These are phyloP conservation scores for Botia kubotai DNA, from an alignment of 2,797 vertebrate species.

Conservation along the genomic window DNA sequence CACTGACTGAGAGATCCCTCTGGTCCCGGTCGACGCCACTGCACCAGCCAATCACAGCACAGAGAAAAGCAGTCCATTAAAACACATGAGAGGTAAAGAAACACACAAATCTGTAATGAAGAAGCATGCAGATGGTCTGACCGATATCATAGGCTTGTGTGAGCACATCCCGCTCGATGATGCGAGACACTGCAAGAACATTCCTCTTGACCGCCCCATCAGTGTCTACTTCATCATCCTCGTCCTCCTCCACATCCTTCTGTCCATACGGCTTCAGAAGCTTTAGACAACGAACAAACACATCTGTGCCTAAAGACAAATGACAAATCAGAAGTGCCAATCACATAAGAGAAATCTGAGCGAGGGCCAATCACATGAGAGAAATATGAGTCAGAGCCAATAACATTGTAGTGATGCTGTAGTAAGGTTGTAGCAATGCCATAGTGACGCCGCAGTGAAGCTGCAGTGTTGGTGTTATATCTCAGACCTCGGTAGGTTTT, in stretches of 20 bases:
- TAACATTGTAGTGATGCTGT: background rate
- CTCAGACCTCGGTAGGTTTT: constrained; percentile 86
- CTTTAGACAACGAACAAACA: constrained; percentile 87
- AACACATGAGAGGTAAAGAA: background rate
- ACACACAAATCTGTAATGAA: background rate
- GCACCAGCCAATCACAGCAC: constrained; percentile 52
- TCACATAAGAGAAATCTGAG: background rate
- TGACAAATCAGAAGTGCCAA: constrained; percentile 23
- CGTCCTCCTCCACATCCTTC: constrained; percentile 80
- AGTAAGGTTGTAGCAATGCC: background rate
- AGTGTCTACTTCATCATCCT: constrained; percentile 83
- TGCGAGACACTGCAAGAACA: constrained; percentile 76
- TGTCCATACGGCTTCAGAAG: constrained; percentile 86
- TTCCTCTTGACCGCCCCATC: constrained; percentile 66
- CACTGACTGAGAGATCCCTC: constrained; percentile 85
- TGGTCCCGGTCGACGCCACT: constrained; percentile 89
- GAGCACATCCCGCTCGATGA: constrained; percentile 88
- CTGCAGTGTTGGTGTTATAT: background rate
- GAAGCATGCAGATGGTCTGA: constrained; percentile 70
- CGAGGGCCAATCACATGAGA: background rate
- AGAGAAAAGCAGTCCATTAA: background rate
- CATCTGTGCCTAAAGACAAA: constrained; percentile 80
- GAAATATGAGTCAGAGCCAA: background rate
- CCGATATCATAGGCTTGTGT: constrained; percentile 90
- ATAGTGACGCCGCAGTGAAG: no score